Conservation (phyloP, 2,113 vertebrate species). For the Chaetodon trifascialis region DNA sequence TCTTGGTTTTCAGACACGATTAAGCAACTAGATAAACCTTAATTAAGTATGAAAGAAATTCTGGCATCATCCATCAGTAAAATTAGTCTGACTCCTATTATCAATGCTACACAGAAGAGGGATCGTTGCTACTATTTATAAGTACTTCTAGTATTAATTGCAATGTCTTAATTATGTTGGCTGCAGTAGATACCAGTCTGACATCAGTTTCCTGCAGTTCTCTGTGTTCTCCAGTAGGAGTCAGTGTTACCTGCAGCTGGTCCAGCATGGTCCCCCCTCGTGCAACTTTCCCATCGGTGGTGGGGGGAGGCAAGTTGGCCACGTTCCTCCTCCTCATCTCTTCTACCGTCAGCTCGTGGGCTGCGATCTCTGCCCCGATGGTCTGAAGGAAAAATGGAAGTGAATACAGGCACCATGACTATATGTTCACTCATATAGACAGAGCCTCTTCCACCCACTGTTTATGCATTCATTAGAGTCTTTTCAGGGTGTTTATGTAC, state of each 20-base stretch:
- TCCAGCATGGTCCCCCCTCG: slow-evolving; percentile 91
- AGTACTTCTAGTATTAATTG: not conserved
- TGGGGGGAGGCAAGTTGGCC: slow-evolving; percentile 80
- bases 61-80: not conserved
- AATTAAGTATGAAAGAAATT: not conserved
- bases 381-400: slow-evolving; percentile 77
- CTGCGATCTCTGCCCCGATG: slow-evolving; percentile 92
- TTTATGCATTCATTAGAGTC: not conserved
- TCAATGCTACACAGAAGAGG: not conserved
- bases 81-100: not conserved
- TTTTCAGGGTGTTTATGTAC: not conserved
- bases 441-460: not conserved
- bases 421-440: not conserved
- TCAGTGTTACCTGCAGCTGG: slow-evolving; percentile 90
- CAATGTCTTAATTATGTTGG: too few relatives aligned
- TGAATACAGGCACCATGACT: not conserved
- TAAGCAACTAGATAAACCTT: not conserved
- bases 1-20: not conserved
- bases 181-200: not conserved
- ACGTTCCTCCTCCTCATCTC: slow-evolving; percentile 89
- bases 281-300: slow-evolving; percentile 86
- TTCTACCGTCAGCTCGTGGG: slow-evolving; percentile 91
- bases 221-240: slow-evolving; percentile 57
- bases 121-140: not conserved
- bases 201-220: slow-evolving; percentile 7